Conservation (phyloP, 2,113 vertebrate species). For the Varanus salvator region DNA sequence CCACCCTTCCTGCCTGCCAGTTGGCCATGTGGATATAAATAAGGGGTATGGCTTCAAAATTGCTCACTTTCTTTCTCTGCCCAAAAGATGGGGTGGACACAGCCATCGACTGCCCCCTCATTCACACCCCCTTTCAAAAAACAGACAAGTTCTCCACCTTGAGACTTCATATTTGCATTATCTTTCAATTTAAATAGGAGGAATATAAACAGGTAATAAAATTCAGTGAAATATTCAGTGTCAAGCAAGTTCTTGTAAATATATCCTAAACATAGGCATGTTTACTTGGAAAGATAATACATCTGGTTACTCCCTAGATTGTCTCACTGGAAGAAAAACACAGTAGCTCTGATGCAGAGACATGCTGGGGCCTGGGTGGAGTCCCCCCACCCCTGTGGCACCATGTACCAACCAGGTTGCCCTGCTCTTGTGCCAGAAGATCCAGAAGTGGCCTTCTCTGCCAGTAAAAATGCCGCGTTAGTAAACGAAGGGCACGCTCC, state of each 20-base stretch:
- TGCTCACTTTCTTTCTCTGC: conserved; percentile 29
- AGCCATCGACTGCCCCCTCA: not conserved
- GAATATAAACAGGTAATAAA: not conserved
- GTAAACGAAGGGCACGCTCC: too few species aligned
- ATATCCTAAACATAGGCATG: not conserved
- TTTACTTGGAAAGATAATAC: not conserved
- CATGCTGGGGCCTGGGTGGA: too few species aligned
- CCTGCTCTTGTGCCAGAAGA: too few species aligned
- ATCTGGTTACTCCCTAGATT: not conserved
- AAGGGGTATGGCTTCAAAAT: conserved; percentile 73
- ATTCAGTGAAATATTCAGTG: not conserved
- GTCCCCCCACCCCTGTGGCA: too few species aligned
- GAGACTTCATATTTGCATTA: not conserved
- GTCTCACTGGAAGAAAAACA: not conserved
- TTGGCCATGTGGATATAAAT: conserved; percentile 65
- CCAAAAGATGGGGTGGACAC: not conserved
- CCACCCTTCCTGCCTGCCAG: conserved; percentile 49
- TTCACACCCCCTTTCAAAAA: conserved; percentile 1
- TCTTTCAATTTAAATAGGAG: not conserved
- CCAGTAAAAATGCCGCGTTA: too few species aligned
- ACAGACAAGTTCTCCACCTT: not conserved
- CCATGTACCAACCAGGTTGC: too few species aligned
- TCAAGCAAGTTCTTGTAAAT: not conserved
- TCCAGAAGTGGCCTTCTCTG: too few species aligned
- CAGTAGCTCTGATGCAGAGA: not conserved